Percentiles rank a stretch among this genome's conserved stretches.
These are phyloP conservation scores for Podargus strigoides DNA, from an alignment of 2,797 vertebrate genomes.

Conservation along the genomic window DNA sequence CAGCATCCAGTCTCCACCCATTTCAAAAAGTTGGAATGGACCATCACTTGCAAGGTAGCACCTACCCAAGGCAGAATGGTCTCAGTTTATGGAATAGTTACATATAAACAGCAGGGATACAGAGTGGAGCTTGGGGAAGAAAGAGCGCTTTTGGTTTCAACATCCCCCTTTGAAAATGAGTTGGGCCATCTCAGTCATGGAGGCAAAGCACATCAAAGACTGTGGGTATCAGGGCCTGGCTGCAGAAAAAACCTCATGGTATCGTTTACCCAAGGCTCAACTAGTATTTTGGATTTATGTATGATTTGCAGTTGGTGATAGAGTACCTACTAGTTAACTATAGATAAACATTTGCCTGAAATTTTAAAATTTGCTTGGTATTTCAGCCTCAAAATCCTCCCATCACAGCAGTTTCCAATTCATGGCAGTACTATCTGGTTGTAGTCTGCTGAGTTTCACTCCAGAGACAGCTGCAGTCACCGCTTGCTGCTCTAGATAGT, in stretches of 20 bases:
- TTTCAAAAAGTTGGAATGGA: background rate
- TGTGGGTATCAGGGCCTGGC: background rate
- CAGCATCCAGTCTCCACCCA: background rate
- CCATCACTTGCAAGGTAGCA: background rate
- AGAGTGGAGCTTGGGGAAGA: background rate
- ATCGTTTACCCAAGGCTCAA: background rate
- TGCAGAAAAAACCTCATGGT: background rate
- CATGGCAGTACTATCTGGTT: background rate
- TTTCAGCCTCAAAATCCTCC: background rate
- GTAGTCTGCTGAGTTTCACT: background rate
- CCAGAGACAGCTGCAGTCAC: background rate
- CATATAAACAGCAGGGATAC: background rate
- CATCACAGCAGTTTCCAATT: background rate
- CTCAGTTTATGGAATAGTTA: background rate
- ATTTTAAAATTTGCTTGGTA: background rate
- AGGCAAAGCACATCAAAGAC: background rate
- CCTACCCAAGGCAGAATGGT: background rate
- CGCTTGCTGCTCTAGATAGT: background rate
- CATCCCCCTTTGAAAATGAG: background rate
- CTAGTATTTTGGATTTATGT: background rate
- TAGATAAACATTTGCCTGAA: background rate
- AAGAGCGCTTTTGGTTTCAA: background rate
- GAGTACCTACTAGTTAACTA: background rate
- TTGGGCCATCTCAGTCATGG: background rate
- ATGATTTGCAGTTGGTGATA: background rate